phyloP scores from a whole-genome alignment of 1,140 invertebrate species.

The Hestina assimilis region DNA sequence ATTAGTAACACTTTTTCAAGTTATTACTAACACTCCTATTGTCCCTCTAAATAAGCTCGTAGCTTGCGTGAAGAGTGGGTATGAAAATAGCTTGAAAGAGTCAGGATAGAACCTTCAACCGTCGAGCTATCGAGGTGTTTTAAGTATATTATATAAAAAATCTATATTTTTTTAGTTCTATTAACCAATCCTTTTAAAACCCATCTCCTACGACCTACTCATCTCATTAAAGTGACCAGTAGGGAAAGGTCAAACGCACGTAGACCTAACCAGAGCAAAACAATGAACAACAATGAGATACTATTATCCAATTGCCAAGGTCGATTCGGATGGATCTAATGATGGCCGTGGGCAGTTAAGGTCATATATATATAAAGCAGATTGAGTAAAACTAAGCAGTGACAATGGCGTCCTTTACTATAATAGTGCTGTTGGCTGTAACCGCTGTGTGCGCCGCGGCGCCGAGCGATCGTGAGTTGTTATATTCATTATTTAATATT shows the following conservation, averaged over 20 bases:
- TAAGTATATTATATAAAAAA: no score
- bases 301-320: constrained; percentile 53
- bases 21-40: no score
- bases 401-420: constrained; percentile 32
- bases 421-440: constrained; percentile 32
- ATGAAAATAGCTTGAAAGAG: no score
- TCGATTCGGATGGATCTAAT: constrained; percentile 45
- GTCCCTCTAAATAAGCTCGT: no score
- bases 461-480: constrained; percentile 42
- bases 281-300: constrained; percentile 22
- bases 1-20: no score
- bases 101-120: no score
- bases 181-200: no score
- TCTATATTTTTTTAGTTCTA: no score
- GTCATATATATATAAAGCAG: constrained; percentile 50
- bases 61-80: no score
- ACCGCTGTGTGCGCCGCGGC: constrained; percentile 34
- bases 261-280: constrained; percentile 17
- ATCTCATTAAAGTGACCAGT: no score
- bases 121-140: no score
- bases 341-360: constrained; percentile 46
- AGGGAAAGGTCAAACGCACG: constrained; percentile 12
- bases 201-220: no score
- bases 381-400: constrained; percentile 37
- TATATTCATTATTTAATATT: neutral